Percentiles rank a stretch among this genome's conserved stretches.
These are phyloP conservation scores for Thinocorus orbignyianus DNA, from an alignment of 2,113 vertebrate species.

Conservation along the genomic window DNA sequence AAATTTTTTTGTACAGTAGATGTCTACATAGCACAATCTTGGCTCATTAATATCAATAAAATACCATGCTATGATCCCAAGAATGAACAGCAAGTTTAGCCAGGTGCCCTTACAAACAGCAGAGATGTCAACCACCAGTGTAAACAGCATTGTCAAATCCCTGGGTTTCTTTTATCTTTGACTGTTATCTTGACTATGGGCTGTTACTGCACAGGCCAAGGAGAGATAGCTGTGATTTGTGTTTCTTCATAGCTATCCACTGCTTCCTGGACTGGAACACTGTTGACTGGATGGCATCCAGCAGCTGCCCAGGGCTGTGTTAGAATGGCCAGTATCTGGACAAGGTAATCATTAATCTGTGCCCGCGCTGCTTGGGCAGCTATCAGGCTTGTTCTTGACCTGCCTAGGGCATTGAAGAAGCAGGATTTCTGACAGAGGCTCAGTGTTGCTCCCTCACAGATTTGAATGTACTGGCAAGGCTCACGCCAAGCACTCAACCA, in stretches of 20 bases:
- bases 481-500: background rate
- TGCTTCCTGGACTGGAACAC: background rate
- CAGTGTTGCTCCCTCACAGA: background rate
- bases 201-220: background rate
- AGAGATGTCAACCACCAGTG: background rate
- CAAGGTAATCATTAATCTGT: background rate
- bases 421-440: background rate
- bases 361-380: background rate
- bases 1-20: background rate
- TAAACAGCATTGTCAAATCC: background rate
- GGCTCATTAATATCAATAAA: background rate
- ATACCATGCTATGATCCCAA: background rate
- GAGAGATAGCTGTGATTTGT: background rate
- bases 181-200: background rate
- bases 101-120: background rate
- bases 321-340: background rate
- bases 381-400: background rate
- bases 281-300: conserved; percentile 4
- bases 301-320: background rate
- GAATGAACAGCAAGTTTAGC: background rate
- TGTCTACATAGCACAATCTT: background rate
- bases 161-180: background rate
- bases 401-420: background rate
- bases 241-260: background rate
- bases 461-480: background rate